Evolutionary conservation across 92 coral and sea anemone species (phyloP).

Genomic region (Galaxea fascicularis): DNA sequence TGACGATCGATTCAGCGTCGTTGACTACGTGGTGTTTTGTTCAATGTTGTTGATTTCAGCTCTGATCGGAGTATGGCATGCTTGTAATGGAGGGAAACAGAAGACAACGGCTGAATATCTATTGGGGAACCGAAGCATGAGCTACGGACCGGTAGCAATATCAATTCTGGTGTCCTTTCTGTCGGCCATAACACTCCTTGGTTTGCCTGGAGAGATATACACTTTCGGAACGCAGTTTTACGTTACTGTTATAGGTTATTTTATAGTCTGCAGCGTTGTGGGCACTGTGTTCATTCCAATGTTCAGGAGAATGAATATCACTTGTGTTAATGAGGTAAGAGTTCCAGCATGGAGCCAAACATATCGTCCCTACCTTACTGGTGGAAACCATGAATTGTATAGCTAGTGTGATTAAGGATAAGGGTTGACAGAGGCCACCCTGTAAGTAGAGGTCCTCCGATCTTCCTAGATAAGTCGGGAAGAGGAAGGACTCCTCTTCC

Average conservation of each 20-base stretch:
- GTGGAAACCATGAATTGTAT: background rate
- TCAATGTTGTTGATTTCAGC: conserved; percentile 69
- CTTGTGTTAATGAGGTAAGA: conserved; percentile 66
- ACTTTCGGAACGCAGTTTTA: conserved; percentile 66
- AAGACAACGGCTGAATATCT: conserved; percentile 69
- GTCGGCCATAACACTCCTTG: conserved; percentile 76
- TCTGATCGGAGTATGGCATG: conserved; percentile 69
- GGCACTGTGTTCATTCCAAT: conserved; percentile 55
- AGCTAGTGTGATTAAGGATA: too few relatives aligned
- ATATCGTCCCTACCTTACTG: background rate
- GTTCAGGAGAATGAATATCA: conserved; percentile 52
- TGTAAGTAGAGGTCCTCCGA: too few relatives aligned
- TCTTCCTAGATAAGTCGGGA: too few relatives aligned
- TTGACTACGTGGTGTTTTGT: conserved; percentile 70
- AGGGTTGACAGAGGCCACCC: background rate
- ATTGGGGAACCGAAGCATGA: conserved; percentile 65
- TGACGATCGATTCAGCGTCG: conserved; percentile 45
- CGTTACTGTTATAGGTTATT: background rate
- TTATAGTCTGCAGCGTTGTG: conserved; percentile 30
- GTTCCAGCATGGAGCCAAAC: background rate
- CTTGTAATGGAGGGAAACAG: conserved; percentile 57
- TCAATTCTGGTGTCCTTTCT: conserved; percentile 73
- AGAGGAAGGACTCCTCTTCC: too few relatives aligned
- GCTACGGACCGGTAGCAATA: conserved; percentile 64
- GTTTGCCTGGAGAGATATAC: conserved; percentile 74